These are phyloP conservation scores for Pachyrhynchus sulphureomaculatus DNA, from an alignment of 1,140 invertebrate species.

Conservation along the genomic window DNA sequence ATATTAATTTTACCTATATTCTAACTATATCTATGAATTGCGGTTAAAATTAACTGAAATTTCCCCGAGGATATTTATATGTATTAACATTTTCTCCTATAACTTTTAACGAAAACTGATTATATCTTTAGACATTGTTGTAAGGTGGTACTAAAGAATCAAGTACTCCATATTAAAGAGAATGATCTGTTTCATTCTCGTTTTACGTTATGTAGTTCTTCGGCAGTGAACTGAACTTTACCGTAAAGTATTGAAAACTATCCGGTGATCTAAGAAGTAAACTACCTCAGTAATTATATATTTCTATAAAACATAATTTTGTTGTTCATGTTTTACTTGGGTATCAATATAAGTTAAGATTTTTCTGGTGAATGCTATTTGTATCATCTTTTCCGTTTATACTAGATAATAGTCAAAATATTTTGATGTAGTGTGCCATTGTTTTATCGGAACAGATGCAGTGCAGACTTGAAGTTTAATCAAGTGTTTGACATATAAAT, in stretches of 20 bases:
- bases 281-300: slow-evolving; percentile 54
- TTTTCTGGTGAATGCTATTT: slow-evolving; percentile 51
- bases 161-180: not conserved
- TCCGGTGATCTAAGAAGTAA: slow-evolving; percentile 52
- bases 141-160: too few species aligned
- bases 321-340: slow-evolving; percentile 52
- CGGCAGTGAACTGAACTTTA: slow-evolving; percentile 11
- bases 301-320: slow-evolving; percentile 50
- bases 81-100: too few species aligned
- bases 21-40: too few species aligned
- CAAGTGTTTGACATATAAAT: not conserved
- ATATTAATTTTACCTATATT: too few species aligned
- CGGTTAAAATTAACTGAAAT: too few species aligned
- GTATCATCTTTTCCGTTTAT: slow-evolving; percentile 43
- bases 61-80: too few species aligned
- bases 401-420: slow-evolving; percentile 39
- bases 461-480: slow-evolving; percentile 18
- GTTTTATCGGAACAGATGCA: slow-evolving; percentile 31
- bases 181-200: not conserved
- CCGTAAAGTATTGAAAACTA: slow-evolving; percentile 38
- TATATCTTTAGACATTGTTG: too few species aligned
- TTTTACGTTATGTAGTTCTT: slow-evolving; percentile 3
- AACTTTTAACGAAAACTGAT: too few species aligned
- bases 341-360: slow-evolving; percentile 48
- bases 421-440: slow-evolving; percentile 51